Evolutionary conservation across 30 jellyfish, hydroid and myxozoan species (phyloP), one percentile per base, ranked within the genome.

Genomic region (Mastigias papua): DNA sequence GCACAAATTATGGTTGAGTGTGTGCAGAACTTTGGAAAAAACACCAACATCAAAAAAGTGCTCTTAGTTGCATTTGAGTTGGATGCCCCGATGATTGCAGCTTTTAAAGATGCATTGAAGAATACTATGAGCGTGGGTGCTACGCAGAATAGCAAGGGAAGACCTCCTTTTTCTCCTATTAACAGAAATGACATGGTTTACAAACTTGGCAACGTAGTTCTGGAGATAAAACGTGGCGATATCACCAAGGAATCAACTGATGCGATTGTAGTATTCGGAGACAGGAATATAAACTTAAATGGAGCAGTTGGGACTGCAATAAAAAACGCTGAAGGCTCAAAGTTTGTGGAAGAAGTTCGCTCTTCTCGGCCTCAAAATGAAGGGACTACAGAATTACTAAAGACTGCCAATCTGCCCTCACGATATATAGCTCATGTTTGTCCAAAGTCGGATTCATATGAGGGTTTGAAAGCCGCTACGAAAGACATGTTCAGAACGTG

Each of bases 281-380:
- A 82, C 54, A 29, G 30, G 49, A 32, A 31, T 34, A 42, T 82
- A 34, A 21, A 15, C 10, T 70, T 82, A 26, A 0, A 0, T 33
- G 91, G 91, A 32, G 91, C 91, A 23, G 91, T 82, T 48, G 91
- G 91, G 1, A 48, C 66, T 17, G 84, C 84, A 5, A 82, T 82
- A 22, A 42, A 22, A 17, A 50, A 54, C n/a, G 73, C 51, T 54
- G 91, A 82, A 68, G 91, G 84, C 1, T n/a, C 22, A 26, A 23
- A 42, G 27, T 66, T 82, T 32, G 34, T 8, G 25, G 27, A 6
- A 48, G 25, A 11, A 16, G 91, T 62, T 20, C 33, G 34, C 13
- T 17, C 26, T 15, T 13, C 28, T 15, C 17, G 29, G 6, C 84
- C 91, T 0, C 84, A 65, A 63, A 48, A 16, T 2, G 66, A 81